Percentiles rank a stretch among this genome's conserved stretches.
These are phyloP conservation scores for Chionis minor DNA, from an alignment of 2,113 vertebrate species.

Conservation along the genomic window DNA sequence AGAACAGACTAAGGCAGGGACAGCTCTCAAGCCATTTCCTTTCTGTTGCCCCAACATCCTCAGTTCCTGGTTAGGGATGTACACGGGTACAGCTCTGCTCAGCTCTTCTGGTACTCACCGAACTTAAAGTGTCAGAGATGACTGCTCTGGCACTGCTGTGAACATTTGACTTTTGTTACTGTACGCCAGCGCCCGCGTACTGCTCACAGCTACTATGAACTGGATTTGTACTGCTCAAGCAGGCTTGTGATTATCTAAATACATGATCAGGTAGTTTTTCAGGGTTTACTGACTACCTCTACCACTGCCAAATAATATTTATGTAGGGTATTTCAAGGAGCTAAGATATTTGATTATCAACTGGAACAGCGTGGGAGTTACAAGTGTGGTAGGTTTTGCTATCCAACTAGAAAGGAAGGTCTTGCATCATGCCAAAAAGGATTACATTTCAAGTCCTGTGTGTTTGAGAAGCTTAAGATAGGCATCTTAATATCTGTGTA, in stretches of 20 bases:
- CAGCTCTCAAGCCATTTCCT: neutral
- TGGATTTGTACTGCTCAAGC: neutral
- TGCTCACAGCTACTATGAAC: neutral
- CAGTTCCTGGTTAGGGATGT: neutral
- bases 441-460: neutral
- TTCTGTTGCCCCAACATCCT: neutral
- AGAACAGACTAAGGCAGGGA: neutral
- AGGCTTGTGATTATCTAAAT: conserved; percentile 1
- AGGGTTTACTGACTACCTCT: neutral
- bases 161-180: neutral
- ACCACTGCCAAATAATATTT: neutral
- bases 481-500: conserved; percentile 11
- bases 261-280: neutral
- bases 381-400: neutral
- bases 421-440: neutral
- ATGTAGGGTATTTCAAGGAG: neutral
- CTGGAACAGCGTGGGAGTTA: neutral
- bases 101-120: neutral
- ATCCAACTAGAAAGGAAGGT: neutral
- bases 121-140: neutral
- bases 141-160: neutral
- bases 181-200: fast-evolving
- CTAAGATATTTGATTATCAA: neutral
- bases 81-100: neutral
- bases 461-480: conserved; percentile 41